These are phyloP conservation scores for Galaxias olidus DNA, from an alignment of 2,797 vertebrate genomes.

Conservation along the genomic window DNA sequence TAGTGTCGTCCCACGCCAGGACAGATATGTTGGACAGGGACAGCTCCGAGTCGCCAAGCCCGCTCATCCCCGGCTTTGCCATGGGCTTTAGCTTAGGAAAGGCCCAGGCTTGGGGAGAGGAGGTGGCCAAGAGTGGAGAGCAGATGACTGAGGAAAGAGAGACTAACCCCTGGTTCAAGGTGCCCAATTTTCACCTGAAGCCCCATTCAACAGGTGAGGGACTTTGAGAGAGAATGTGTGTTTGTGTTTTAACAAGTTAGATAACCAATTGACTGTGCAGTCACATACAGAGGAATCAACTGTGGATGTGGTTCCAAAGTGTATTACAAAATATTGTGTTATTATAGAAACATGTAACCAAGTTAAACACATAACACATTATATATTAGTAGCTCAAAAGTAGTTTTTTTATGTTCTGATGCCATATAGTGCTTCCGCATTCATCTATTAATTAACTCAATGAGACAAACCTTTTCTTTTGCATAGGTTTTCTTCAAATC, in stretches of 20 bases:
- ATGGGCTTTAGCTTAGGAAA: slow-evolving; percentile 60
- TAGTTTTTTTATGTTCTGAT: too few relatives aligned
- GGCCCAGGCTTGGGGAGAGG: slow-evolving; percentile 56
- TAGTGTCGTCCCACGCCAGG: slow-evolving; percentile 73
- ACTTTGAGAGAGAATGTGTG: not conserved
- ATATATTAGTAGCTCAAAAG: too few relatives aligned
- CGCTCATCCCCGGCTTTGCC: slow-evolving; percentile 43
- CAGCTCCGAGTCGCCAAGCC: slow-evolving; percentile 60
- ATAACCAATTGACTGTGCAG: too few relatives aligned
- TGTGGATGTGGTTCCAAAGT: too few relatives aligned
- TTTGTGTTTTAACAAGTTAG: not conserved
- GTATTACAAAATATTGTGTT: too few relatives aligned
- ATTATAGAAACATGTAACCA: too few relatives aligned
- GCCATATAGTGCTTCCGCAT: not conserved
- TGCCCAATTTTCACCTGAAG: slow-evolving; percentile 80
- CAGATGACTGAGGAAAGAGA: slow-evolving; percentile 59
- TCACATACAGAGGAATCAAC: too few relatives aligned
- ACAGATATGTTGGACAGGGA: slow-evolving; percentile 74
- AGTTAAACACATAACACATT: too few relatives aligned
- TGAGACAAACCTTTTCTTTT: not conserved
- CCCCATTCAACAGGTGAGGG: slow-evolving; percentile 74
- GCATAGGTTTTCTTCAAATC: slow-evolving; percentile 67
- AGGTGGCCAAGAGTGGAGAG: slow-evolving; percentile 43
- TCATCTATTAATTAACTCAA: not conserved
- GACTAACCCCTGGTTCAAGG: slow-evolving; percentile 78